These are phyloP conservation scores for Lycocorax pyrrhopterus DNA, from an alignment of 2,113 vertebrate species.

Conservation along the genomic window DNA sequence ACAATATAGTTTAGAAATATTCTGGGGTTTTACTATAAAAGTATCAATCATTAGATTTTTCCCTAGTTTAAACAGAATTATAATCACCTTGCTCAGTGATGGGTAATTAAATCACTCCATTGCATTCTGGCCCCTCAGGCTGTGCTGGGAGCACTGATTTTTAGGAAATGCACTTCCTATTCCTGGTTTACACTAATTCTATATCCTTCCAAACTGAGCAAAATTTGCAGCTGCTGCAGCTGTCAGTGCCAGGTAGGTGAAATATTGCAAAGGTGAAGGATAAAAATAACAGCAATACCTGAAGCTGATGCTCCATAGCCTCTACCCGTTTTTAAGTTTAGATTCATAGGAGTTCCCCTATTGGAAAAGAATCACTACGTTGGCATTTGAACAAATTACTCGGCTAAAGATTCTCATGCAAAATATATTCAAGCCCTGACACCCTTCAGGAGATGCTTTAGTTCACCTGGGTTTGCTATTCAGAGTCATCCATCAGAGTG, in stretches of 20 bases:
- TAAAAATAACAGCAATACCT: constrained; percentile 56
- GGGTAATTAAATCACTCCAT: not conserved
- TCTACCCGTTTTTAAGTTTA: constrained; percentile 73
- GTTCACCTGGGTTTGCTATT: not conserved
- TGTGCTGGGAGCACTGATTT: not conserved
- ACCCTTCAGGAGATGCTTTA: not conserved
- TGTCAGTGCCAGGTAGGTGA: not conserved
- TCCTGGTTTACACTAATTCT: not conserved
- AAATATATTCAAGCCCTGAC: not conserved
- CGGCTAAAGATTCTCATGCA: not conserved
- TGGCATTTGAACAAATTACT: not conserved
- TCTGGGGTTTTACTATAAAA: not conserved
- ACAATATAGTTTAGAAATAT: not conserved
- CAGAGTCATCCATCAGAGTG: not conserved
- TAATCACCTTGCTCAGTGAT: not conserved
- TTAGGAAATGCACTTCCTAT: not conserved
- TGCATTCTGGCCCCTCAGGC: not conserved
- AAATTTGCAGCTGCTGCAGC: not conserved
- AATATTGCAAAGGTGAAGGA: not conserved
- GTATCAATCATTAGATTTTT: not conserved
- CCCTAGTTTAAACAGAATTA: not conserved
- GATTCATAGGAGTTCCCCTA: constrained; percentile 75
- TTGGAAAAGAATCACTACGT: not conserved
- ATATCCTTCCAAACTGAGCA: not conserved
- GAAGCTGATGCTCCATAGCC: constrained; percentile 67